phyloP scores from a whole-genome alignment of 2,888 invertebrate genomes.

The Adineta ricciae region DNA sequence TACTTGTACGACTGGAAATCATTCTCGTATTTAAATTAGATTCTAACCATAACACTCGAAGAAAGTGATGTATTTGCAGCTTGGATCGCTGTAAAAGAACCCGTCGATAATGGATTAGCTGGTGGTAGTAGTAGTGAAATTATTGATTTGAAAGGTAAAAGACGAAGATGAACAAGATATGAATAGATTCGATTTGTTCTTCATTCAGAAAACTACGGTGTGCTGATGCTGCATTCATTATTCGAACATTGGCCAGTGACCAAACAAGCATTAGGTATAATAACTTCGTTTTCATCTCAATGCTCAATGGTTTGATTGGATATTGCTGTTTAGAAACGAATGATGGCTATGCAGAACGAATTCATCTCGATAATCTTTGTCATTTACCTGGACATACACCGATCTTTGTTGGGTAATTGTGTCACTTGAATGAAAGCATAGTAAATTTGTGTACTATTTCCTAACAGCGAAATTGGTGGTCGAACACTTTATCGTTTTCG shows the following conservation, averaged over 20 bases:
- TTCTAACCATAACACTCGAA: slow-evolving; percentile 92
- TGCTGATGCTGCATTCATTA: slow-evolving; percentile 78
- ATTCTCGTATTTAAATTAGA: slow-evolving; percentile 54
- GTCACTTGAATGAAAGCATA: too few relatives aligned
- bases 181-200: not conserved
- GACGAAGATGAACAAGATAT: not conserved
- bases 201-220: slow-evolving; percentile 76
- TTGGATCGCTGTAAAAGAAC: slow-evolving; percentile 93
- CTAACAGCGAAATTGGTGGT: slow-evolving; percentile 53
- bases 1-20: not conserved
- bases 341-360: slow-evolving; percentile 37
- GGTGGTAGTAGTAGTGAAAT: not conserved
- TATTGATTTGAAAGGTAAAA: slow-evolving; percentile 26
- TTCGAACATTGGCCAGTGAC: slow-evolving; percentile 73
- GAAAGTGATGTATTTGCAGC: slow-evolving; percentile 95
- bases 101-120: slow-evolving; percentile 54
- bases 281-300: not conserved
- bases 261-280: slow-evolving; percentile 36
- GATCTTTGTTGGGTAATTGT: not conserved
- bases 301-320: not conserved
- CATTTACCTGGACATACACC: slow-evolving; percentile 15
- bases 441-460: not conserved
- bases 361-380: slow-evolving; percentile 29
- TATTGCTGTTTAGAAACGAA: slow-evolving; percentile 31
- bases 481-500: slow-evolving; percentile 77